Base-by-base conservation (phyloP, 2,888 invertebrate species). In the Lepidocyrtoides sp. region DNA sequence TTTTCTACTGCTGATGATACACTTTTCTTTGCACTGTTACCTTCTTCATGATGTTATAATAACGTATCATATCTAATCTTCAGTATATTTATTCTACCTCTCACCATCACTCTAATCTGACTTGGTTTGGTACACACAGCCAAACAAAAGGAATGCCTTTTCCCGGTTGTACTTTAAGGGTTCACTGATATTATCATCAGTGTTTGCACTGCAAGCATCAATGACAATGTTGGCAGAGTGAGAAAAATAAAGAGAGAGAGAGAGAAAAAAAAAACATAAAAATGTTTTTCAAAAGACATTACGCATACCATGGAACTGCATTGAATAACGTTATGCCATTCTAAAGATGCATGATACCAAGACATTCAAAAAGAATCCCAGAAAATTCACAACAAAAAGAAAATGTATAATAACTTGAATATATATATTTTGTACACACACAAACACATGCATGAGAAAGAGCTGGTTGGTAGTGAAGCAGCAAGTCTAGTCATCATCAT, bases 171-270 rank as follows among this genome's bases (percentile, higher is more conserved):
- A 60, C 32, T 86, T 77, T 44, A 86, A 86, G 86, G 86, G 86
- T 77, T 60, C 86, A 86, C 86, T 44, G 86, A 86, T 86, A 86
- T 77, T 57, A 77, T 75, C 75, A 36, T n/a, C 17, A 14, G 1
- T 82, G 82, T 51, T 79, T 51, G 79, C 79, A 79, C 23, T 75
- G 86, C 44, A 75, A 86, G 75, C 84, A 84, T 72, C 84, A 86
- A 60, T 60, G 72, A 86, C 75, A 75, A 86, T 36, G 75, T 77
- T 60, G 41, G 54, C 23, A 63, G 41, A 69, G 36, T 23, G 60
- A 69, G 66, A 17, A 20, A 66, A 32, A 66, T 32, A 51, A 26
- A 44, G 44, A 7, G 2, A 17, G 29, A 77, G 51, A 29, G 51
- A 26, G n/a, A 77, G 20, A 69, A 41, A 69, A 69, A 17, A 66